These are phyloP conservation scores for Ricordea florida DNA, from an alignment of 92 coral and sea anemone genomes.

Conservation along the genomic window DNA sequence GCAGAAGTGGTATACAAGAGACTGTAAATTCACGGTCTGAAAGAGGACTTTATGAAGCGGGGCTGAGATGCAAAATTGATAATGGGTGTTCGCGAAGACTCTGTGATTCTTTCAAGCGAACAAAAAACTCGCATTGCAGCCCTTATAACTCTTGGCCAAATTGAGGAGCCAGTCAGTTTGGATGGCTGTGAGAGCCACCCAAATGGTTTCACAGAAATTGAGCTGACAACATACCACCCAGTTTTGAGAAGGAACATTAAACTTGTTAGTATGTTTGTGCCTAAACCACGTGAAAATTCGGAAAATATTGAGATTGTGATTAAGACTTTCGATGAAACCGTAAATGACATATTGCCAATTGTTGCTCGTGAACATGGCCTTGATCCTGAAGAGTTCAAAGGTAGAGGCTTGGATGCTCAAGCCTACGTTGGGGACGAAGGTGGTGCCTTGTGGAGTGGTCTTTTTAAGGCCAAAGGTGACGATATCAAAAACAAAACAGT, in stretches of 20 bases:
- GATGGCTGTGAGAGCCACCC: slow-evolving; percentile 65
- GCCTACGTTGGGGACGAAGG: slow-evolving; percentile 43
- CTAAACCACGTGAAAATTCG: slow-evolving; percentile 61
- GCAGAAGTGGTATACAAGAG: too few species aligned
- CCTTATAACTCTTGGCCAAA: slow-evolving; percentile 26
- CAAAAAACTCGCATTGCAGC: slow-evolving; percentile 34
- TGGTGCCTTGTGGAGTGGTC: slow-evolving; percentile 30
- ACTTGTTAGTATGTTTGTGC: slow-evolving; percentile 49
- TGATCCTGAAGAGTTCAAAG: neutral
- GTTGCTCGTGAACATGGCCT: slow-evolving; percentile 10
- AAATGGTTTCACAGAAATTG: slow-evolving; percentile 49
- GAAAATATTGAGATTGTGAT: slow-evolving; percentile 22
- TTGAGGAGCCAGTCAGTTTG: slow-evolving; percentile 50
- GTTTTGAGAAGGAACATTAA: slow-evolving; percentile 31
- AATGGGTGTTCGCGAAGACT: slow-evolving; percentile 47
- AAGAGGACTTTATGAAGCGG: slow-evolving; percentile 39
- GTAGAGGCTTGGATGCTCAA: slow-evolving; percentile 17
- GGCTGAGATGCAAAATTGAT: slow-evolving; percentile 36
- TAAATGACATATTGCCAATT: slow-evolving; percentile 33
- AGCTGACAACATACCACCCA: slow-evolving; percentile 53
- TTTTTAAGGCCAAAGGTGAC: slow-evolving; percentile 12
- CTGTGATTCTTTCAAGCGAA: slow-evolving; percentile 31
- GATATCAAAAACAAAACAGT: slow-evolving; percentile 14
- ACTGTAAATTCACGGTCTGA: slow-evolving; percentile 27
- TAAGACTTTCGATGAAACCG: slow-evolving; percentile 16